Evolutionary conservation across 2,797 vertebrate species (phyloP), one percentile per base, ranked within the genome.

Genomic region (Poeciliopsis paucimaculata): DNA sequence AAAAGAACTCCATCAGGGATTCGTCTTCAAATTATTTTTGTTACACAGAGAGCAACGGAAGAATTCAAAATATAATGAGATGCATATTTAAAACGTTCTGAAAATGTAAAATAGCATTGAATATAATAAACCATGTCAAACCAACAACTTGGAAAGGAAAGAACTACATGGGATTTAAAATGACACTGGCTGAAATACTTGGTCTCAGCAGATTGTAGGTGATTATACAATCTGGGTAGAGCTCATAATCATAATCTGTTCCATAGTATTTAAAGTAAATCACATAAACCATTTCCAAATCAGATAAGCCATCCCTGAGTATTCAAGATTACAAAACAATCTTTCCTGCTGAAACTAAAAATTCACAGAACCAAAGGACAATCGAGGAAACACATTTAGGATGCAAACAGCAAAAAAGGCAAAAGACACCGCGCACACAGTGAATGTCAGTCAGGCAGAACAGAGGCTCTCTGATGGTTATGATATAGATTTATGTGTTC

Each of bases 401-500:
- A 87, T 55, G 45, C 71, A 78, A 81, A 78, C 11, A 43, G 68
- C 68, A 80, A 79, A 84, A 62, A 72, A 41, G 73, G 28, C 78
- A 46, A 34, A 45, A 85, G 5, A 76, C 49, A 66, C 2, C 18
- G 68, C 39, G 72, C 36, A 55, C 75, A 57, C 43, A 43, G 64
- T 73, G 87, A 88, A 85, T 82, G 88, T 85, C 85, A 88, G 73
- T 20, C 8, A 87, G 74, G 80, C 68, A 79, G 72, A 89, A 85
- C 80, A 76, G 87, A 64, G 76, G 68, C 78, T 80, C 73, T 83
- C 72, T 71, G 66, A 90, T 76, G 70, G 84, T 92, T 92, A 88
- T 88, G 87, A 91, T 93, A 93, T 91, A 82, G 92, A 94, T 93
- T 92, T 91, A 95, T 93, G 84, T 88, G 91, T 77, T 86, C 86